Percentiles rank a stretch among this genome's conserved stretches.
Evolutionary conservation across 2,113 vertebrate species (phyloP).

Genomic region (Rhipidura dahli): DNA sequence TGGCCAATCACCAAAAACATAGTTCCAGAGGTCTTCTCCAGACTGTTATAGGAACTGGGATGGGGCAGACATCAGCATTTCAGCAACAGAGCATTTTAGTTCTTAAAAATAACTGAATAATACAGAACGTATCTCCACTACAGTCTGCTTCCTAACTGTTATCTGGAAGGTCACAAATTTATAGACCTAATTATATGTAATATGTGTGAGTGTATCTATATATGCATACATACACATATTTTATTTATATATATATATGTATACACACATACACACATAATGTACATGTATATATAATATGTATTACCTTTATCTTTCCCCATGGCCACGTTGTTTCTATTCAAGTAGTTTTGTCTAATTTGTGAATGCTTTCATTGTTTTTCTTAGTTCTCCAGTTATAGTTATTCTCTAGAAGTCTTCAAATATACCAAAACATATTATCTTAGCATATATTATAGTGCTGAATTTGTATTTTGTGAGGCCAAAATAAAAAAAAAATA

Average conservation of each 20-base stretch:
- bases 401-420: not conserved
- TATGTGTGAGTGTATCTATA: not conserved
- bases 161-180: not conserved
- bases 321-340: fast-evolving
- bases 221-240: fast-evolving
- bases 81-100: not conserved
- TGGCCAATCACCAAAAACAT: fast-evolving
- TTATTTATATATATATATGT: too few relatives aligned
- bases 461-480: not conserved
- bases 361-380: not conserved
- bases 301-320: not conserved
- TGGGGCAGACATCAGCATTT: not conserved
- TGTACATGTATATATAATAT: not conserved
- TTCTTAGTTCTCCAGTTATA: not conserved
- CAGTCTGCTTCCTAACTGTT: not conserved
- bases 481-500: not conserved
- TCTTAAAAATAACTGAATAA: not conserved
- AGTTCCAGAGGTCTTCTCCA: not conserved
- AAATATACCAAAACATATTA: not conserved
- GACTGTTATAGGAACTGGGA: not conserved
- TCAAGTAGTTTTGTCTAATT: not conserved
- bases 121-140: not conserved
- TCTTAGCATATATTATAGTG: not conserved
- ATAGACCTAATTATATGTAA: not conserved
- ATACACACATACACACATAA: fast-evolving